Evolutionary conservation across 2,797 vertebrate genomes (phyloP), one percentile per base, ranked within the genome.

Genomic region (Anguilla pacifica): DNA sequence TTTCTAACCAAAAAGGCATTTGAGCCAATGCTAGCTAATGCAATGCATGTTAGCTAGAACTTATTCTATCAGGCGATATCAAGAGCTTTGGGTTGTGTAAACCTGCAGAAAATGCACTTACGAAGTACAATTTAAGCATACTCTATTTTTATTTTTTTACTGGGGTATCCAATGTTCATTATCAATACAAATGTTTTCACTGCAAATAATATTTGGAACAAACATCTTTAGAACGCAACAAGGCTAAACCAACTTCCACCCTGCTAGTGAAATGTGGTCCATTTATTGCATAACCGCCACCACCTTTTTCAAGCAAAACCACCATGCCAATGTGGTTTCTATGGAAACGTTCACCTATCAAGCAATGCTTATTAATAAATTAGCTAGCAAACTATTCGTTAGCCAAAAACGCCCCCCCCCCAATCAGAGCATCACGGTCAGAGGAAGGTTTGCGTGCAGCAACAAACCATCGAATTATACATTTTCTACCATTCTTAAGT

Each of bases 271-370:
- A 79, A 17, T 79, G 19, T 7, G 74, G 13, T 43, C 19, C 15
- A 79, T 46, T 39, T 59, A 84, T 83, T 83, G 81, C 81, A 61
- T 84, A 84, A 84, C 83, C 25, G 25, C n/a, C 15, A 13, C 83
- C n/a, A 59, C 53, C 49, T 28, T 83, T 94, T 94, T 94, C 90
- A 90, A 94, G 91, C 92, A 91, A 89, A 55, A 87, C 87, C 59
- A 87, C 87, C 91, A 92, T 93, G 91, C 89, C 91, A 91, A 91
- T 92, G 92, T 94, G 90, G 95, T 96, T 96, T 94, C 95, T 94
- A 96, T 96, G 95, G 96, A 94, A 91, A 96, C 95, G 89, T n/a
- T 77, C 43, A 43, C 85, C 64, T 49, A 31, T 35, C 67, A 86
- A 59, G 43, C 17, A 49, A 22, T n/a, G 49, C 49, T 51, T 43